These are phyloP conservation scores for Aphaenogaster ashmeadi DNA, from an alignment of 1,140 invertebrate genomes.

Conservation along the genomic window DNA sequence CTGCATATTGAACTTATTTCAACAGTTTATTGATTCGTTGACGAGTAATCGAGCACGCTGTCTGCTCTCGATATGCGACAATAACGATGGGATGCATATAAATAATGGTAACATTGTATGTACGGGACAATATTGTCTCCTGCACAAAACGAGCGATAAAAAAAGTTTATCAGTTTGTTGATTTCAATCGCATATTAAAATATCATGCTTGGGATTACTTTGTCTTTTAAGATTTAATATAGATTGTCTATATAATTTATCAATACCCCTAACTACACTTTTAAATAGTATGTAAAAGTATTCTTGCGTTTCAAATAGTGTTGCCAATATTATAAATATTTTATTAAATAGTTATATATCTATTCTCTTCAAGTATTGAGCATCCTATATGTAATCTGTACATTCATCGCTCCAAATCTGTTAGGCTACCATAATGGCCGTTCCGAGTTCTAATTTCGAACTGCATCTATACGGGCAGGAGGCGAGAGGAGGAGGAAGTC, in stretches of 20 bases:
- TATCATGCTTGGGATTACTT: neutral
- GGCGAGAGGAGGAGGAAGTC: conserved; percentile 56
- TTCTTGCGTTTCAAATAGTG: neutral
- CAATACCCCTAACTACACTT: neutral
- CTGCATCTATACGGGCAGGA: conserved; percentile 18
- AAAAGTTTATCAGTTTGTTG: conserved; percentile 24
- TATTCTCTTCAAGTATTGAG: neutral
- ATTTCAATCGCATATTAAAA: conserved; percentile 16
- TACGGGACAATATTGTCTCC: conserved; percentile 35
- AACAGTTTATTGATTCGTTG: conserved; percentile 63
- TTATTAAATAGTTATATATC: neutral
- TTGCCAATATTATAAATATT: neutral
- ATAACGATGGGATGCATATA: conserved; percentile 43
- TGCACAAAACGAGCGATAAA: neutral
- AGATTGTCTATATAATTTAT: neutral
- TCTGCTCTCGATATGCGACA: conserved; percentile 47
- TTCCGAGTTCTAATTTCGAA: conserved; percentile 40
- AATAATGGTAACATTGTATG: conserved; percentile 56
- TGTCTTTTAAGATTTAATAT: neutral
- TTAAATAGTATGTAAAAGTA: neutral
- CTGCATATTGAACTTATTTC: conserved; percentile 60
- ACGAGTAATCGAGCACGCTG: conserved; percentile 60
- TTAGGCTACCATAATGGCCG: conserved; percentile 32
- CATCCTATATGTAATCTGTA: neutral
- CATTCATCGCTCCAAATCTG: neutral